phyloP scores from a whole-genome alignment of 1,140 invertebrate species.

The Globodera ellingtonae region DNA sequence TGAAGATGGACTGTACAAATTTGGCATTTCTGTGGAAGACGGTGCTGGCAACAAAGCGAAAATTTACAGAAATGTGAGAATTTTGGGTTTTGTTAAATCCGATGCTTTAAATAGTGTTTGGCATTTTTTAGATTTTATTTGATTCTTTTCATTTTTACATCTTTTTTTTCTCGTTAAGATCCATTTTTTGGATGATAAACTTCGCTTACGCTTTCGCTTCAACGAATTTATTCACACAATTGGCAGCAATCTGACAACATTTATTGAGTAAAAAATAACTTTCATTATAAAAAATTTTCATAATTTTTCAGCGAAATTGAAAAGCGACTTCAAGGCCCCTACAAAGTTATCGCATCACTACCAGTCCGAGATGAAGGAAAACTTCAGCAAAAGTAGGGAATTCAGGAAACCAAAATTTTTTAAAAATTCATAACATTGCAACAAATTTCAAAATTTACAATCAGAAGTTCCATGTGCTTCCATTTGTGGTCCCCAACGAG shows the following conservation, averaged over 20 bases:
- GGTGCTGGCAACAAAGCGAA: not conserved
- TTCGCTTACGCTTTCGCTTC: conserved; percentile 33
- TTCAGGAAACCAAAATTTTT: not conserved
- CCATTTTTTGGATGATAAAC: conserved; percentile 32
- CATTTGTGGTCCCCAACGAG: conserved; percentile 16
- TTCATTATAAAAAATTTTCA: not conserved
- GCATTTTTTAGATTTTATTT: not conserved
- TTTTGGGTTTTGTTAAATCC: no score
- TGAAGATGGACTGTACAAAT: conserved; percentile 34
- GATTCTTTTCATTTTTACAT: not conserved
- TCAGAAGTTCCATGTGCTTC: conserved; percentile 31
- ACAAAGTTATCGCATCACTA: conserved; percentile 10
- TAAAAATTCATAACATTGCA: not conserved
- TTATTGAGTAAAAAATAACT: conserved; percentile 22
- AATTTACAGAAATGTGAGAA: conserved; percentile 17
- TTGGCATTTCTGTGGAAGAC: conserved; percentile 20
- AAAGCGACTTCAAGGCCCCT: not conserved
- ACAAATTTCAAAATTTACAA: conserved; percentile 6
- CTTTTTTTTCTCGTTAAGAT: not conserved
- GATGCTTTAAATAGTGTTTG: no score
- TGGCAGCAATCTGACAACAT: conserved; percentile 17
- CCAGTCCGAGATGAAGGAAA: conserved; percentile 1
- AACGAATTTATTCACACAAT: conserved; percentile 28
- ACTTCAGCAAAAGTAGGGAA: not conserved
- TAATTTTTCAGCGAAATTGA: not conserved